Evolutionary conservation across 1,140 invertebrate species (phyloP), one percentile per base, ranked within the genome.

Genomic region (Zaprionus kolodkinae): DNA sequence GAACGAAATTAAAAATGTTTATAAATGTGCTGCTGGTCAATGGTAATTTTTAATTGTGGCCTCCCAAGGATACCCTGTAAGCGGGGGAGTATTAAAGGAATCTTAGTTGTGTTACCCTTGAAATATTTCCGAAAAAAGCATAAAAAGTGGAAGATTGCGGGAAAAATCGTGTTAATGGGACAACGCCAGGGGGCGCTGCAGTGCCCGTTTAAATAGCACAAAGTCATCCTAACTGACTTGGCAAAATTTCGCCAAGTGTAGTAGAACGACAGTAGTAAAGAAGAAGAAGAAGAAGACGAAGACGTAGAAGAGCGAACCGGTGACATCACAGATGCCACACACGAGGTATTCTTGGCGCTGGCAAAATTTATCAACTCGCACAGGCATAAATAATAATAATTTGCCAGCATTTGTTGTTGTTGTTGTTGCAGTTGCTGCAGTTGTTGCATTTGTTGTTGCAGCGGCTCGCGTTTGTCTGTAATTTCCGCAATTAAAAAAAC

Each of bases 401-500:
- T 91, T 91, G 76, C 71, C 79, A 79, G 72, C 83, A 79, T 79
- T 87, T 82, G 72, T 77, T 77, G 76, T 50, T 64, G 79, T 78
- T 76, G 78, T 74, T 79, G 72, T 62, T 66, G 71, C 62, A 63
- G 40, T n/a, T n/a, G n/a, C n/a, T n/a, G n/a, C n/a, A n/a, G 78
- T 74, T 79, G 72, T 45, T 45, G 40, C 40, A 40, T 40, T 40
- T 43, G 40, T 43, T 45, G 40, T 15, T 15, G 79, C 61, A 78
- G 74, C 81, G 81, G 81, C 80, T 64, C 69, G 77, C 83, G 84
- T 88, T 80, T 88, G 72, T 68, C 74, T 76, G 80, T 91, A 91
- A 91, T 91, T 91, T 91, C 90, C 89, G 90, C 89, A 91, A 91
- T 91, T 91, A 91, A 89, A 91, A 91, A 91, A 91, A 79, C 89